Evolutionary conservation across 2,113 vertebrate genomes (phyloP), one percentile per base, ranked within the genome.

Genomic region (Siniperca knerii): DNA sequence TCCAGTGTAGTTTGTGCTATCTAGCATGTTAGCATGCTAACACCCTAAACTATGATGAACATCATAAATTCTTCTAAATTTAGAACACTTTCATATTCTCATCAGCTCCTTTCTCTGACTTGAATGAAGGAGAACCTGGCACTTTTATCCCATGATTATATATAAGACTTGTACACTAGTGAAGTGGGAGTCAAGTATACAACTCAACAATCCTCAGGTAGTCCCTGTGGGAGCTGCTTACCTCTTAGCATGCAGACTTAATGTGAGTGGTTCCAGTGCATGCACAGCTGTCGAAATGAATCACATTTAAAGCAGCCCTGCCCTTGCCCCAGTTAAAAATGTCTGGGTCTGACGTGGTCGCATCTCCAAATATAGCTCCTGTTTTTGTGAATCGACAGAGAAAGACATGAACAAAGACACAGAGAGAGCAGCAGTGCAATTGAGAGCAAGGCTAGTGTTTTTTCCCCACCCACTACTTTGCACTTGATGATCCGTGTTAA

Each of bases 361-460:
- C 76, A 44, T 73, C 88, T 90, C 92, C 92, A 89, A 92, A 92
- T 87, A 91, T 83, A 93, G 87, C 91, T 87, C 79, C 1, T 64
- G 60, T 72, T 90, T 85, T 84, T 85, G 79, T 84, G 77, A 91
- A 89, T 87, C 21, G 68, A 80, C 86, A 69, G 86, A 60, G 75
- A 86, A 80, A 82, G 60, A 84, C 72, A 65, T 40, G 62, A 76
- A 58, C 52, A 89, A 72, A 77, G 81, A 70, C 78, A 65, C 10
- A 33, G 46, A 52, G n/a, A 77, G 75, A 80, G 75, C 57, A 70
- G 79, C 57, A 6, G 66, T 40, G 62, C 83, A 70, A 44, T 70
- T 50, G 25, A 86, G 66, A 69, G 71, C 84, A 46, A 69, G 50
- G 46, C 76, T 48, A 21, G 18, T 18, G 0, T 46, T 52, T 40